Base-by-base conservation (phyloP, 2,888 invertebrate genomes). In the Rhimphoctona megacephalus region DNA sequence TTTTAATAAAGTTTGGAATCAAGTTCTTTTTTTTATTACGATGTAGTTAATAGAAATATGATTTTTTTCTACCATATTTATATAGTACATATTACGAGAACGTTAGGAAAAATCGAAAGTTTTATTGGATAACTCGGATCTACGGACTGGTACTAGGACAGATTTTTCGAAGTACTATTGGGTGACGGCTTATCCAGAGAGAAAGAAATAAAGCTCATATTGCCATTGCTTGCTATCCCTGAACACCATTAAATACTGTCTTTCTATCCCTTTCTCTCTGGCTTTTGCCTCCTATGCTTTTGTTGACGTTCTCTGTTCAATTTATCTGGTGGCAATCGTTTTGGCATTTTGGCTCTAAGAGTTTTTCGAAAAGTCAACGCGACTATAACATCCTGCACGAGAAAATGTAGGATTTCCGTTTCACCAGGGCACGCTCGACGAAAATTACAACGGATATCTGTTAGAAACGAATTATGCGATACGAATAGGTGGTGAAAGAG, bases 371-470 rank as follows among this genome's bases (percentile, higher is more conserved):
- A 33, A 49, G n/a, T 49, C 11, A n/a, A 19, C 64, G 52, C 7
- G 1, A 46, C 66, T 25, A 77, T 49, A 57, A 85, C 72, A 81
- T 46, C n/a, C 14, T 36, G 43, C 74, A 46, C 22, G 43, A 69
- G 25, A 81, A 80, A 87, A 87, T 87, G 73, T 69, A 69, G 67
- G 43, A 83, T 82, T 84, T 78, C 84, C 81, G 84, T 82, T 77
- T 76, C 80, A n/a, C 52, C 22, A 25, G 22, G 52, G 49, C 39
- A 2, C 52, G 83, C 80, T 81, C 70, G 84, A 86, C 81, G 78
- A 80, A 88, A 90, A 89, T 89, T 88, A 89, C 89, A 89, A 88
- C 83, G 78, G 30, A 61, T 30, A 88, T 80, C 85, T 83, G 39
- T 64, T 39, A 52, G 39, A 73, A 85, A 73, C 39, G 77, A 64